Base-by-base conservation (phyloP, 2,888 invertebrate species). In the Scaptomyza reducta region DNA sequence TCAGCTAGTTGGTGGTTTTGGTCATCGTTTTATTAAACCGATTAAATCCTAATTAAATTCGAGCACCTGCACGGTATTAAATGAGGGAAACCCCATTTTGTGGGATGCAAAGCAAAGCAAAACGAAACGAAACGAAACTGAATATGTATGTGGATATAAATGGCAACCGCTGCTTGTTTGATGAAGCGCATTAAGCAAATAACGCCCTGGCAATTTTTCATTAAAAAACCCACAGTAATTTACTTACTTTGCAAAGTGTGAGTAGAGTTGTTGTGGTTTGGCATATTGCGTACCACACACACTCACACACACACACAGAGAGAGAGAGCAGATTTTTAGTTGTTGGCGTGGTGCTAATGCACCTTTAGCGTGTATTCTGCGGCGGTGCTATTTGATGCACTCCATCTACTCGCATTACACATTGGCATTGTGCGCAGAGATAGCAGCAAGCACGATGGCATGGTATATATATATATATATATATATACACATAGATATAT, bases 121-220 rank as follows among this genome's bases (percentile, higher is more conserved):
- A n/a, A n/a, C n/a, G n/a, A n/a, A 47, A 25, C 50, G 50, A 60
- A 42, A 50, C 46, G 51, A 60, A 53, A 53, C 60, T 13, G 13
- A 13, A 33, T 33, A 33, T 33, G 33, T 5, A 22, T 22, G 22
- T 22, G 5, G 22, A 22, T 22, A 22, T 22, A 63, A 64, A 60
- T 61, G 35, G 54, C 50, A 46, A 47, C 38, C 53, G 76, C 65
- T 56, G 64, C 44, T 55, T 54, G 58, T 65, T 79, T 83, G 80
- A 79, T 83, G 70, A 51, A 70, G 73, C 67, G 77, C 84, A 79
- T 79, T 79, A 76, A 83, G 79, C 81, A 79, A 83, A 79, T 79
- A 79, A 79, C 64, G 70, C 64, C 67, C 83, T 54, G 69, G 70
- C 77, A 70, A 76, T 83, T 77, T 79, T 83, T 83, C 77, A 79